These are phyloP conservation scores for Scomberomorus guttatus DNA, from an alignment of 2,797 vertebrate species.

Conservation along the genomic window DNA sequence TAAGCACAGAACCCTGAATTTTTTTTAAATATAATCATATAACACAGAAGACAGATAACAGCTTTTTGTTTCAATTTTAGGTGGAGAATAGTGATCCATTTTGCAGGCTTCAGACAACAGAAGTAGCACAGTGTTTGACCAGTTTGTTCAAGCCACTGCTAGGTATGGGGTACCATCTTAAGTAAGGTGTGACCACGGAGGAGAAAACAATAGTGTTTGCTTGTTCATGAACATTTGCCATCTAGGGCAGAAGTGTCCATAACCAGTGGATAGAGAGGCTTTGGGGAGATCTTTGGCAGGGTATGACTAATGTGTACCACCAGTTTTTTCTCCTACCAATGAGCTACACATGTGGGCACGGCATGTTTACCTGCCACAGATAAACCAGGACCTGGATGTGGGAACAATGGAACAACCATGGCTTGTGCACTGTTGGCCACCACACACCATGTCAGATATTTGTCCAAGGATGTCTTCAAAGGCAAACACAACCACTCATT, in stretches of 20 bases:
- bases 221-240: constrained; percentile 22
- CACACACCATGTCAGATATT: neutral
- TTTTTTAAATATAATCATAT: neutral
- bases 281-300: constrained; percentile 20
- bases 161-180: neutral
- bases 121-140: constrained; percentile 27
- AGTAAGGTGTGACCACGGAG: constrained; percentile 7
- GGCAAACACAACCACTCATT: constrained; percentile 1
- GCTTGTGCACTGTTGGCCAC: neutral
- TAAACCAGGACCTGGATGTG: constrained; percentile 6
- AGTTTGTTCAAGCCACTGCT: constrained; percentile 16
- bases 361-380: constrained; percentile 22
- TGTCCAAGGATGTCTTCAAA: neutral
- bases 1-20: too few species aligned
- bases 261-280: constrained; percentile 24
- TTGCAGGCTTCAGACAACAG: constrained; percentile 18
- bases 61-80: constrained; percentile 7
- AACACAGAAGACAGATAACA: neutral
- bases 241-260: constrained; percentile 7
- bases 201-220: constrained; percentile 11
- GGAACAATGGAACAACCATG: constrained; percentile 13
- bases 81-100: constrained; percentile 39
- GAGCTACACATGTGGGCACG: constrained; percentile 20
- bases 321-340: constrained; percentile 6
- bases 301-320: constrained; percentile 20